Conservation (phyloP, 2,797 vertebrate genomes). For the Anguilla obscura region DNA sequence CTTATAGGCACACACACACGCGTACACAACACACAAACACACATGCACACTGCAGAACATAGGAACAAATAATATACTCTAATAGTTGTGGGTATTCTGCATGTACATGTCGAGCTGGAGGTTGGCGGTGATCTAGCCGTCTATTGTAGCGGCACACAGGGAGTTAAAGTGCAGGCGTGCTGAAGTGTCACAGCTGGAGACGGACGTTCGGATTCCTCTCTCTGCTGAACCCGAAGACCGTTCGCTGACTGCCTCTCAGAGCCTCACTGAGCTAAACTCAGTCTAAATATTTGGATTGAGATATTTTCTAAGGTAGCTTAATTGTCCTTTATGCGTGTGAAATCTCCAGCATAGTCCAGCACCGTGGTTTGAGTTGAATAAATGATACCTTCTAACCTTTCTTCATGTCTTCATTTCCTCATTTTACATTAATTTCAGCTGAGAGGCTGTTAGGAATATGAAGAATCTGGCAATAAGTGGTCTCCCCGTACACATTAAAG, state of each 20-base stretch:
- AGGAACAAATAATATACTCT: neutral
- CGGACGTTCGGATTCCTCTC: neutral
- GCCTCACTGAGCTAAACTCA: slow-evolving; percentile 69
- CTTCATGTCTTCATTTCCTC: neutral
- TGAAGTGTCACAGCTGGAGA: neutral
- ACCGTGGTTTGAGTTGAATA: neutral
- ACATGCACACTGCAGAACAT: neutral
- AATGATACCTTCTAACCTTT: slow-evolving; percentile 4
- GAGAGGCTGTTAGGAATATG: neutral
- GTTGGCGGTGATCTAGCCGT: neutral
- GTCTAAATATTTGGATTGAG: slow-evolving; percentile 69
- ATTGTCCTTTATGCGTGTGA: neutral
- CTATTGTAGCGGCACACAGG: neutral
- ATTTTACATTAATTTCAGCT: neutral
- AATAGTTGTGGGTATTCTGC: neutral
- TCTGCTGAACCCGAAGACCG: neutral
- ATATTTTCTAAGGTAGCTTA: slow-evolving; percentile 2
- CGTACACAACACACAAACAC: neutral
- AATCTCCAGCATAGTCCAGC: neutral
- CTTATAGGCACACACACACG: neutral
- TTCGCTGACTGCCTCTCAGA: slow-evolving; percentile 59
- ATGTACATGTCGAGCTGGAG: neutral
- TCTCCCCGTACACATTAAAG: neutral
- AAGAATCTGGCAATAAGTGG: neutral
- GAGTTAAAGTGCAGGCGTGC: neutral